Evolutionary conservation across 1,140 invertebrate species (phyloP).

Genomic region (Hycleus phaleratus): DNA sequence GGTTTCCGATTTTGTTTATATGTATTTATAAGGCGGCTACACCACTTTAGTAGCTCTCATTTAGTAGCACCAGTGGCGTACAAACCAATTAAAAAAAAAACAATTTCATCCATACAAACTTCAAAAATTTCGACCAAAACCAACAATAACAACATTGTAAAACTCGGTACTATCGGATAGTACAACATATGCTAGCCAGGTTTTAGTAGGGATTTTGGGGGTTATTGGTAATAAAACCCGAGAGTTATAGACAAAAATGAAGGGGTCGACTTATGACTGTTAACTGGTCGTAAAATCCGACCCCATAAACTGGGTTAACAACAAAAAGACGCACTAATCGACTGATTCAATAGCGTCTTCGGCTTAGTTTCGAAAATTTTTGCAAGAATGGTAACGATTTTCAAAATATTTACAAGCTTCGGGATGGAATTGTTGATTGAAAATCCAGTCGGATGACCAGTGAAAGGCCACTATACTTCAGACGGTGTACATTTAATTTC

Average conservation of each 20-base stretch:
- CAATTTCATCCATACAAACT: no score
- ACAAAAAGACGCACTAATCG: no score
- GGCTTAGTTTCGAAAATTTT: no score
- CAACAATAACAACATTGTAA: no score
- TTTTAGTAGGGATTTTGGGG: background rate
- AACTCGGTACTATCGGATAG: no score
- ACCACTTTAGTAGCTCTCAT: no score
- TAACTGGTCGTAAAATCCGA: slow-evolving; percentile 25
- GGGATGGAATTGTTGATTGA: slow-evolving; percentile 5
- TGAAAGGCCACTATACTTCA: slow-evolving; percentile 25
- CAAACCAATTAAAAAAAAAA: no score
- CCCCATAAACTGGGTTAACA: background rate
- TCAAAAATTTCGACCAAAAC: no score
- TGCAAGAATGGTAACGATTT: background rate
- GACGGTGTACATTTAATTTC: slow-evolving; percentile 31
- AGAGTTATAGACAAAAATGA: slow-evolving; percentile 4
- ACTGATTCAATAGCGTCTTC: no score
- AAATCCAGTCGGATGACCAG: slow-evolving; percentile 17
- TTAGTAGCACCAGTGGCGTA: no score
- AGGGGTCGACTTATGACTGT: slow-evolving; percentile 18
- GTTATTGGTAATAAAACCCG: slow-evolving; percentile 10
- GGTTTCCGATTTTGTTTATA: slow-evolving; percentile 23
- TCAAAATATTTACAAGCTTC: background rate
- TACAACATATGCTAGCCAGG: no score
- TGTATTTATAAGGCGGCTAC: slow-evolving; percentile 16